Evolutionary conservation across 2,888 invertebrate genomes (phyloP), one percentile per base, ranked within the genome.

Genomic region (Abscondita cerata): DNA sequence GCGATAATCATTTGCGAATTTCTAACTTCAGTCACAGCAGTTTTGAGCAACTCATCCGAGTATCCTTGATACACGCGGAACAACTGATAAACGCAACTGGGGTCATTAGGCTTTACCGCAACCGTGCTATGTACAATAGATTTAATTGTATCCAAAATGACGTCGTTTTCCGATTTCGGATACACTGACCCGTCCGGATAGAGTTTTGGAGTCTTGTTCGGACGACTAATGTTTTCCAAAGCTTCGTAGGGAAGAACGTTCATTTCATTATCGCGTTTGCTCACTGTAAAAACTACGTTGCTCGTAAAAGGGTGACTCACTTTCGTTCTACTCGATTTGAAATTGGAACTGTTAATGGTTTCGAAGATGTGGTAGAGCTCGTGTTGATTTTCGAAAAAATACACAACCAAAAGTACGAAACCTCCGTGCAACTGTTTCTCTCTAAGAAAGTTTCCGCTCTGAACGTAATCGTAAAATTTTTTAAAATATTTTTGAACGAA

Each of bases 21-120:
- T 6, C 86, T 82, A 36, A 90, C 83, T 69, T 86, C 84, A 2
- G 79, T 77, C 71, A 90, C 84, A 0, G 88, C 87, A 0, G 81
- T 80, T 52, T 85, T 81, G 2, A 93, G 78, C 3, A 88, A 73
- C 19, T 81, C 80, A 66, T 92, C 91, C 0, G 89, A 85, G 76
- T 88, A 93, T 66, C 87, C 87, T 68, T 89, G 88, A 72, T 91
- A 91, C 12, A 91, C 84, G 72, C 86, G 86, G 70, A 88, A 89
- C 62, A 92, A 81, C 66, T 90, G 89, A 68, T 87, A 84, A 0
- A 86, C 84, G 77, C 87, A 87, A 0, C 86, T 84, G 0, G 85
- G 83, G 70, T 88, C 87, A 68, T 89, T 87, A 59, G 84, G 81
- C 40, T 81, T 79, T 70, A 84, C 84, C 59, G 85, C 86, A 72